Conservation (phyloP, 2,888 invertebrate species). For the Drosophila sordidula region DNA sequence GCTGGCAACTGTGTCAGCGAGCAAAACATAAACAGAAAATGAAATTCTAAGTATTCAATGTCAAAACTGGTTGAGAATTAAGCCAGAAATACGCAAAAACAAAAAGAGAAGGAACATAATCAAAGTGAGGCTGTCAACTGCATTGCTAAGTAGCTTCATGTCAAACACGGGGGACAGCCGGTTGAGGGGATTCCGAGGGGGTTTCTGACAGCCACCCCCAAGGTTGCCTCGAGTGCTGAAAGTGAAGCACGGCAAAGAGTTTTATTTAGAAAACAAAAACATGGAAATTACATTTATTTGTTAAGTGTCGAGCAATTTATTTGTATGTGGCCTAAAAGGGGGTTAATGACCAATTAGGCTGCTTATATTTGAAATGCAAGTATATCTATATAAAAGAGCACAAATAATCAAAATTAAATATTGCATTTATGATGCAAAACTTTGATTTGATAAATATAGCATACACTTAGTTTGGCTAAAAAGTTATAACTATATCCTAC, state of each 20-base stretch:
- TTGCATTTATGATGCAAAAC: too few species aligned
- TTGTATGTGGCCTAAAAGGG: too few species aligned
- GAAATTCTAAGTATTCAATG: constrained; percentile 67
- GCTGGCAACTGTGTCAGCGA: constrained; percentile 59
- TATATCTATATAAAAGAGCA: too few species aligned
- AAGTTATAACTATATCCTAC: background rate
- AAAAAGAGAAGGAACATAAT: constrained; percentile 42
- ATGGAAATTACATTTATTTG: background rate
- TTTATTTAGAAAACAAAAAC: background rate
- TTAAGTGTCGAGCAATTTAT: too few species aligned
- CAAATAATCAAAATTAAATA: too few species aligned
- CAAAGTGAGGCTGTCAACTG: constrained; percentile 65
- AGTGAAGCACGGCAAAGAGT: background rate
- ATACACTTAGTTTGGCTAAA: background rate
- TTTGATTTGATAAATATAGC: background rate
- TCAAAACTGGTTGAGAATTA: constrained; percentile 62
- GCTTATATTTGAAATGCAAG: too few species aligned
- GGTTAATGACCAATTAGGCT: too few species aligned
- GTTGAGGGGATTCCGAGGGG: background rate
- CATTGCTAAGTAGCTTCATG: constrained; percentile 64
- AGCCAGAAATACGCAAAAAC: constrained; percentile 55
- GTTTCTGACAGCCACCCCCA: constrained; percentile 18
- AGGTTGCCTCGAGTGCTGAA: constrained; percentile 14
- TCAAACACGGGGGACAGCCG: constrained; percentile 6
- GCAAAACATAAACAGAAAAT: constrained; percentile 24